Base-by-base conservation (phyloP, 2,888 invertebrate species). In the Harpagoxenus sublaevis region DNA sequence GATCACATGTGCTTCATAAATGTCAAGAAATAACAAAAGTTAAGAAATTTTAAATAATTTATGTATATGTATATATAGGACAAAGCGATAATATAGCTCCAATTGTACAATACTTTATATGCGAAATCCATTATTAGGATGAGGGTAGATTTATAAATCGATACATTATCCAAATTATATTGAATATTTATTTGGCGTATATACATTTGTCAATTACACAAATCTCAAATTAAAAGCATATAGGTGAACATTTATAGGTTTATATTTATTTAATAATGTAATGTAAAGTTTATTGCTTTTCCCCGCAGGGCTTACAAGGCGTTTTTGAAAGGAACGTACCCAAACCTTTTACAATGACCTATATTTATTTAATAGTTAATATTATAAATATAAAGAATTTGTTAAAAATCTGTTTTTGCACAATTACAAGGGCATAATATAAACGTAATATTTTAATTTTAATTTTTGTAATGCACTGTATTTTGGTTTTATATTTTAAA, bases 11-110 rank as follows among this genome's bases (percentile, higher is more conserved):
- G 6, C 42, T 78, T 53, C 5, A 8, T 6, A 57, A 55, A 68
- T 78, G 23, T 31, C 23, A 53, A 68, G 28, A 57, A 78, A 68
- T 45, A 45, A 35, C 5, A 68, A 68, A 78, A 68, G 31, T 42
- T 15, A n/a, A 23, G 28, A 10, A 53, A 65, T 53, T 3, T 28
- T 2, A 18, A 0, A 53, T 28, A 0, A n/a, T 31, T 18, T 28
- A 8, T 53, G 1, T 42, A 23, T 23, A 35, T 35, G 39, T 53
- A 8, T 42, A 8, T 42, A 35, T 35, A 53, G 12, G 8, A 3
- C 28, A 12, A n/a, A 75, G 12, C 10, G 5, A 12, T 35, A 62
- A n/a, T 51, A 12, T 18, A 48, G 10, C 10, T 48, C 9, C 9
- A 9, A 39, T 12, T 12, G n/a, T 48, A 62, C 5, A 23, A 23